phyloP scores from a whole-genome alignment of 2,797 vertebrate genomes.

The Myotis planiceps region DNA sequence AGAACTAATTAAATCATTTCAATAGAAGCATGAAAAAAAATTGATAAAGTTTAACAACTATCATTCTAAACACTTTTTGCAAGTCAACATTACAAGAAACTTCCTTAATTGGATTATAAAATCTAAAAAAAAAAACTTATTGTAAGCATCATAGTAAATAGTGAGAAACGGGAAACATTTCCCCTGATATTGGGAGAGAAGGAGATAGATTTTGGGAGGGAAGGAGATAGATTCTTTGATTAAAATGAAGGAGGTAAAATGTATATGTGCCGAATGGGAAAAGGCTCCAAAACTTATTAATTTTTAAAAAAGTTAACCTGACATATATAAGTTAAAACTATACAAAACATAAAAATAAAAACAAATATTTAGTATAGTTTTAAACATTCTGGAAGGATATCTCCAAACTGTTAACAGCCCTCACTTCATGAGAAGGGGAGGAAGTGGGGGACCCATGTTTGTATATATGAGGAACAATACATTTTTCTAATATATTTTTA shows the following conservation, averaged over 20 bases:
- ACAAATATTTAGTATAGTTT: conserved; percentile 25
- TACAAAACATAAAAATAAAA: conserved; percentile 19
- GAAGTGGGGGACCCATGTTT: background rate
- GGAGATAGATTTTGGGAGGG: background rate
- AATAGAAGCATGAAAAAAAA: background rate
- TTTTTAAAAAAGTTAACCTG: background rate
- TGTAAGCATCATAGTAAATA: background rate
- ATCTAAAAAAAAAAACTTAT: background rate
- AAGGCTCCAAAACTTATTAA: background rate
- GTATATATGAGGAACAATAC: background rate
- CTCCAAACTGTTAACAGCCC: background rate
- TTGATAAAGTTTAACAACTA: background rate
- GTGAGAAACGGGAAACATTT: background rate
- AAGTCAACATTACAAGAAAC: background rate
- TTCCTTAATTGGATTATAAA: background rate
- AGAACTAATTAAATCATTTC: conserved; percentile 15
- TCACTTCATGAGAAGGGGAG: background rate
- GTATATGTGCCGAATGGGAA: background rate
- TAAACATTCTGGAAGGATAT: conserved; percentile 31
- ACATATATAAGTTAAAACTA: background rate
- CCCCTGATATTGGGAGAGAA: background rate
- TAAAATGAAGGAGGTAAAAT: background rate
- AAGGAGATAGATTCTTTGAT: background rate
- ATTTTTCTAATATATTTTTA: background rate
- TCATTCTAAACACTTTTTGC: background rate